These are phyloP conservation scores for Perca schrenkii DNA, from an alignment of 2,113 vertebrate genomes.

Conservation along the genomic window DNA sequence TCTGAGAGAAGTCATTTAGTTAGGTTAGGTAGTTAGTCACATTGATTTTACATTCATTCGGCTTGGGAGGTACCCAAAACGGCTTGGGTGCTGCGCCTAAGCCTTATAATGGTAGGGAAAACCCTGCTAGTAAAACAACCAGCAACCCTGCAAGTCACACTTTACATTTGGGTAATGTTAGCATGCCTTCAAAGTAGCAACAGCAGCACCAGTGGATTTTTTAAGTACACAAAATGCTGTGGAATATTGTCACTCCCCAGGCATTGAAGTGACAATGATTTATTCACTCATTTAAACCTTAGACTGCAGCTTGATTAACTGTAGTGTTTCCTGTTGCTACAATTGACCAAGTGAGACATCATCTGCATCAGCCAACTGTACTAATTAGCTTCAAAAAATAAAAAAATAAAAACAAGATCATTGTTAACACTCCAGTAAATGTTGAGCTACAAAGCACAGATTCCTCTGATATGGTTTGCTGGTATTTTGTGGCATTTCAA, in stretches of 20 bases:
- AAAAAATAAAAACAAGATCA: constrained; percentile 1
- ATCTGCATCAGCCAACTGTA: background rate
- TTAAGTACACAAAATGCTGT: background rate
- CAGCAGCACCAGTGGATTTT: background rate
- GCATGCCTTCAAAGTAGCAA: constrained; percentile 7
- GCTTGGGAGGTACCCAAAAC: too few species aligned
- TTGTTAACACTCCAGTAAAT: background rate
- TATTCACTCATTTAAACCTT: constrained; percentile 1
- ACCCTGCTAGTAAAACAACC: background rate
- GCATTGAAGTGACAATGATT: background rate
- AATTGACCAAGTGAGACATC: background rate
- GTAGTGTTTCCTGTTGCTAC: constrained; percentile 27
- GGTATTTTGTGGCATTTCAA: constrained; percentile 66
- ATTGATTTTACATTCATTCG: too few species aligned
- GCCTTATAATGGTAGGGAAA: too few species aligned
- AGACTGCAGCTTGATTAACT: constrained; percentile 28
- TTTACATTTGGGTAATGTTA: constrained; percentile 14
- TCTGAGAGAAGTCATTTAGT: too few species aligned
- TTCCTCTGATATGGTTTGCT: constrained; percentile 41
- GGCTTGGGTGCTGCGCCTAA: too few species aligned
- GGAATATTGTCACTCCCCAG: background rate
- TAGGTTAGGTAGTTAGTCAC: too few species aligned
- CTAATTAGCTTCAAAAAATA: constrained; percentile 36
- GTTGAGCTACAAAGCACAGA: background rate
- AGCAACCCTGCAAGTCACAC: constrained; percentile 13